Base-by-base conservation (phyloP, 2,888 invertebrate species). In the Caenorhabditis sp. region DNA sequence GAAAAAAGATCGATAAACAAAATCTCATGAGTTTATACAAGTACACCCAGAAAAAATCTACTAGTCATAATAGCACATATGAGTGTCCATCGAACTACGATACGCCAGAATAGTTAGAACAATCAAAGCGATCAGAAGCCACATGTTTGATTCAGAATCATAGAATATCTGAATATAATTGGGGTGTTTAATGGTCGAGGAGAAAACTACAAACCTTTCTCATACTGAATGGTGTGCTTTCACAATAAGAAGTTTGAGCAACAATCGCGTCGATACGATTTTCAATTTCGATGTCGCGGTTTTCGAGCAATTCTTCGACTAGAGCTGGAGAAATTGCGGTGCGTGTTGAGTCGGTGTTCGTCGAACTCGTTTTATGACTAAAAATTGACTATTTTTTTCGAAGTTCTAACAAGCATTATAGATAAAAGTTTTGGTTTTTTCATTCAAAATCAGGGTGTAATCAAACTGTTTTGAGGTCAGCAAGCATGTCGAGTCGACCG, bases 21-120 rank as follows among this genome's bases (percentile, higher is more conserved):
- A 31, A 6, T 6, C 4, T 31, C 31, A 31, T 6, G 10, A 31
- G 10, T 31, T 31, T 10, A 31, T 31, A 6, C 31, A 31, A 31
- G 10, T 31, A 4, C 31, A 31, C 31, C n/a, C n/a, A n/a, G n/a
- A n/a, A n/a, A n/a, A n/a, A n/a, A n/a, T 31, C 4, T 31, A 19
- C 21, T 36, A 72, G 37, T 67, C 67, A 50, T 72, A 67, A 62
- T 72, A 68, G 58, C 72, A 72, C 6, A 65, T 67, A 36, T 72
- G 64, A 53, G 66, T 60, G 24, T 67, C 67, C 31, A 72, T 67
- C 19, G 72, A 62, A 31, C 67, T 61, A 21, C 72, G 72, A 55
- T 72, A 72, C 17, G 67, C 67, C 19, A 72, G 62, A 50, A 72
- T 64, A 4, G 65, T 54, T 24, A 72, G 31, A 49, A 67, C 55